A percentile compares a stretch with the other conserved stretches of the same genome.
Conservation (phyloP, 2,797 vertebrate genomes). For the Limnodromus scolopaceus region DNA sequence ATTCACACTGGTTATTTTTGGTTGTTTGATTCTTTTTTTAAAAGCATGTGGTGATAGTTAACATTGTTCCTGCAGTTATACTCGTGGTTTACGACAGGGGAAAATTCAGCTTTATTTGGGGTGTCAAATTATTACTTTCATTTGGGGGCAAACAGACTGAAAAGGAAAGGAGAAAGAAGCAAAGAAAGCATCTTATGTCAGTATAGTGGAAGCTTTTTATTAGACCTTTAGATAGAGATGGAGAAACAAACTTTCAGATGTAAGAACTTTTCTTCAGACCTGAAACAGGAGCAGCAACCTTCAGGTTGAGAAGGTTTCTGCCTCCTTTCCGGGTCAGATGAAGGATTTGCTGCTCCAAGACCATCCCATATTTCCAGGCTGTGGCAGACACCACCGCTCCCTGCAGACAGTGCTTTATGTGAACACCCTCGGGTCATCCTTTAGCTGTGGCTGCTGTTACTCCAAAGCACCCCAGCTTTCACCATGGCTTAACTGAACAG, state of each 20-base stretch:
- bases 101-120: constrained; percentile 49
- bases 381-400: neutral
- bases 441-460: neutral
- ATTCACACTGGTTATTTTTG: constrained; percentile 77
- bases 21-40: neutral
- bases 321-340: neutral
- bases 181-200: neutral
- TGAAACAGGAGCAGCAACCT: rapidly evolving
- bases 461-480: neutral
- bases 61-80: constrained; percentile 66
- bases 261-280: neutral
- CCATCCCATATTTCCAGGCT: neutral
- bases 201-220: neutral
- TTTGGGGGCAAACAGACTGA: neutral
- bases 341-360: neutral
- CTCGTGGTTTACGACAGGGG: constrained; percentile 4
- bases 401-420: neutral
- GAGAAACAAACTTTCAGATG: neutral
- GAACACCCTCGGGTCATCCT: neutral
- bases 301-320: neutral
- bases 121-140: constrained; percentile 19
- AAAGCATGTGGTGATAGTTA: constrained; percentile 56
- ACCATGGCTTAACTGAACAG: rapidly evolving
- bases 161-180: neutral
- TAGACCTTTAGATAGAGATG: neutral